These are phyloP conservation scores for Leptarthrus brevirostris DNA, from an alignment of 2,888 invertebrate species.

Conservation along the genomic window DNA sequence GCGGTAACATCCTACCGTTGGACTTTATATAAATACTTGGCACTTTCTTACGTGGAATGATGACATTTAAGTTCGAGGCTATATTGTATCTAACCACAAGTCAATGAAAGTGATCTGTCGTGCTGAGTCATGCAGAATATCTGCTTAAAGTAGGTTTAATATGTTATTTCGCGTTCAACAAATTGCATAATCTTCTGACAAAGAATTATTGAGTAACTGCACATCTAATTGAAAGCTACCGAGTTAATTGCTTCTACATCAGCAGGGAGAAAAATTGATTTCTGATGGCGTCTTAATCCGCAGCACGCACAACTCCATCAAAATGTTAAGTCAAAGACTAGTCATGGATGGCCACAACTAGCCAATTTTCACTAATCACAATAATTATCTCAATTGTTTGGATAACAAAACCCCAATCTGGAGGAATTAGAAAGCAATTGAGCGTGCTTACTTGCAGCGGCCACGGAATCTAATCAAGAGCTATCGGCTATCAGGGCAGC, in stretches of 20 bases:
- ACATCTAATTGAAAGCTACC: not conserved
- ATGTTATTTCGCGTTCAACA: not conserved
- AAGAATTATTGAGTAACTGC: not conserved
- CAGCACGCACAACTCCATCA: not conserved
- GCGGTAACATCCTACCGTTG: no score
- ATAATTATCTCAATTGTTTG: conserved; percentile 40
- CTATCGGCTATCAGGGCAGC: not conserved
- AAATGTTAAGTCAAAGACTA: not conserved
- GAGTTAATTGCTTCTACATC: not conserved
- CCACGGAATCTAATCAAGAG: conserved; percentile 31
- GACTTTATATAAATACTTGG: no score
- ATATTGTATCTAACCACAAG: no score
- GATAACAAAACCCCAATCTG: conserved; percentile 32
- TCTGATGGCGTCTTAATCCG: not conserved
- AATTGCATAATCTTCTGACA: not conserved
- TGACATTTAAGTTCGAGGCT: no score
- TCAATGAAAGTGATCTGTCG: no score
- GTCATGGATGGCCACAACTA: not conserved
- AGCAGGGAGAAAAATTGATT: not conserved
- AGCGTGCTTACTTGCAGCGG: conserved; percentile 20
- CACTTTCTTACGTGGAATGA: no score
- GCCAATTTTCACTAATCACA: conserved; percentile 33
- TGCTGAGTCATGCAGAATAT: no score
- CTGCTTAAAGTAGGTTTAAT: not conserved
- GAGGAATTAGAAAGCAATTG: conserved; percentile 39